Conservation (phyloP, 2,888 invertebrate genomes). For the Mythimna vitellina region DNA sequence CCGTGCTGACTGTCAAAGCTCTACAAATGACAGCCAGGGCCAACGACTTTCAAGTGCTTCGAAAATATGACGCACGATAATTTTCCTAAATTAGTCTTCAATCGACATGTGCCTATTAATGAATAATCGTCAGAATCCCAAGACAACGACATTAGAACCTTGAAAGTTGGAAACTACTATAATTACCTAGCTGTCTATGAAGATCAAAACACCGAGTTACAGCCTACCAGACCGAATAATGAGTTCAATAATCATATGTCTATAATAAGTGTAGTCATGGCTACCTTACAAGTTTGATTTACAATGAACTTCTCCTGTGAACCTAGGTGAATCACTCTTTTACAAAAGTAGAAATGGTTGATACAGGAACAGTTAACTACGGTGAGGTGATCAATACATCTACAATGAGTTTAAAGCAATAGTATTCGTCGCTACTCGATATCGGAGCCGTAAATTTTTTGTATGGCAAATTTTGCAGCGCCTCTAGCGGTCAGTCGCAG, state of each 20-base stretch:
- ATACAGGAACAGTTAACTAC: background rate
- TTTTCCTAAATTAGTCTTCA: background rate
- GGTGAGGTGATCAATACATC: background rate
- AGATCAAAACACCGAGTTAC: conserved; percentile 30
- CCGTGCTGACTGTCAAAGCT: background rate
- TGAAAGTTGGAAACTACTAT: conserved; percentile 39
- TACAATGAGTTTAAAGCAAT: too few species aligned
- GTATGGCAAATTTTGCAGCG: too few species aligned
- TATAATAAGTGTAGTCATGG: background rate
- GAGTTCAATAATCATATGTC: conserved; percentile 25
- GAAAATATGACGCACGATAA: background rate
- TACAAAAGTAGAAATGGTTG: background rate
- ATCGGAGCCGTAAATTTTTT: too few species aligned
- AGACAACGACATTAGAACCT: conserved; percentile 26
- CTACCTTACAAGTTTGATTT: background rate
- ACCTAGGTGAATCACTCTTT: background rate
- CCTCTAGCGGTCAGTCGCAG: too few species aligned
- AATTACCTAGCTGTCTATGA: conserved; percentile 7
- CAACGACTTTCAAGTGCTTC: background rate
- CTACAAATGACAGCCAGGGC: too few species aligned
- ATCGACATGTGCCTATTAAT: background rate
- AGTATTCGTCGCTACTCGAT: too few species aligned
- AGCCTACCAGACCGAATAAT: conserved; percentile 52
- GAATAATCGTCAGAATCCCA: background rate
- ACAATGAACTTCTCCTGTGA: background rate